Evolutionary conservation across 2,797 vertebrate species (phyloP).

Genomic region (Peromyscus aztecus): DNA sequence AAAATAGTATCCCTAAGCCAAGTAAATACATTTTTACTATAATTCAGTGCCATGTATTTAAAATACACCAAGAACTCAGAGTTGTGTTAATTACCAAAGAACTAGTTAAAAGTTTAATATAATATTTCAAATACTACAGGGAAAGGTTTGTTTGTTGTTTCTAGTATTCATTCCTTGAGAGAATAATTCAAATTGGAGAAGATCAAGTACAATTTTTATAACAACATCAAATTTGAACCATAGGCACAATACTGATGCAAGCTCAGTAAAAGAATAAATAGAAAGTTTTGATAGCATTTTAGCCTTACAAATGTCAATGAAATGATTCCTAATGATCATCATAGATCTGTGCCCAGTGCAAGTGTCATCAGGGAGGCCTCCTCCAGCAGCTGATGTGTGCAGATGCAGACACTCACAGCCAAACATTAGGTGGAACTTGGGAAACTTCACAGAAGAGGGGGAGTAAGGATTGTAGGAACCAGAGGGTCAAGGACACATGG

Average conservation of each 20-base stretch:
- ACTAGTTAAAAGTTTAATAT: slow-evolving; percentile 44
- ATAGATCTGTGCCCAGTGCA: neutral
- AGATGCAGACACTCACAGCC: neutral
- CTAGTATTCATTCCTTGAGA: slow-evolving; percentile 29
- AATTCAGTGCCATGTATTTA: neutral
- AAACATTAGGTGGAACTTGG: neutral
- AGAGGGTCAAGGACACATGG: neutral
- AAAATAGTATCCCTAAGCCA: slow-evolving; percentile 16
- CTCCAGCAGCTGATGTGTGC: neutral
- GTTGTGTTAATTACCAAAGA: slow-evolving; percentile 53
- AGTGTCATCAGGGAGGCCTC: neutral
- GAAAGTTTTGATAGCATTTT: neutral
- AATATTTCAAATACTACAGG: slow-evolving; percentile 17
- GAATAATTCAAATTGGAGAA: slow-evolving; percentile 29
- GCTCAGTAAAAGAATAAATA: slow-evolving; percentile 22
- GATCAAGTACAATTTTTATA: slow-evolving; percentile 27
- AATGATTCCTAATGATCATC: neutral
- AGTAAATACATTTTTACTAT: slow-evolving; percentile 60
- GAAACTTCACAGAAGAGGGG: neutral
- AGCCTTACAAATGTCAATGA: neutral
- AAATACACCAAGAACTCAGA: slow-evolving; percentile 30
- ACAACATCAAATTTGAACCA: slow-evolving; percentile 53
- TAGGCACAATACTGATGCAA: slow-evolving; percentile 16
- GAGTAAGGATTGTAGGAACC: neutral
- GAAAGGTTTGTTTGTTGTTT: neutral